Conservation (phyloP, 2,113 vertebrate genomes). For the Mesoclemmys tuberculata region DNA sequence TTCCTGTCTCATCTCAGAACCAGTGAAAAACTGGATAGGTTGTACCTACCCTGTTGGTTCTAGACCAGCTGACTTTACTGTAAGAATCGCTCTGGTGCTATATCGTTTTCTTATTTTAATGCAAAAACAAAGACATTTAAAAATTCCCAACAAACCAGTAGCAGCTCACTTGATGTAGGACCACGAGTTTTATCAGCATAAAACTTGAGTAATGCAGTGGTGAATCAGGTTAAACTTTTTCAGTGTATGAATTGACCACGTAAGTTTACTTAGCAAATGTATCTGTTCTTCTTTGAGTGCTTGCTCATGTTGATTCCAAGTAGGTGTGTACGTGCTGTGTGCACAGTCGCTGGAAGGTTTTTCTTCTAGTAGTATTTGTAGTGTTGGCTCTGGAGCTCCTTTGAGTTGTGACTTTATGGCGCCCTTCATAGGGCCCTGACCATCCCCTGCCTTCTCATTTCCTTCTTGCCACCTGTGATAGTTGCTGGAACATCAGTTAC, state of each 20-base stretch:
- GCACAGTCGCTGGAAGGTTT: too few species aligned
- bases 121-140: not conserved
- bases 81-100: not conserved
- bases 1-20: not conserved
- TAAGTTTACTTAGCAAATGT: not conserved
- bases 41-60: not conserved
- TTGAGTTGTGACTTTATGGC: too few species aligned
- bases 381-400: too few species aligned
- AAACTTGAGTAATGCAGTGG: not conserved
- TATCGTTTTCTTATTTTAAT: not conserved
- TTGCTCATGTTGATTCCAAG: too few species aligned
- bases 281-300: not conserved
- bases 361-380: too few species aligned
- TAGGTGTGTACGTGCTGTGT: too few species aligned
- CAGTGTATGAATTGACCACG: fast-evolving
- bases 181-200: not conserved
- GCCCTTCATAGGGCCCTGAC: too few species aligned
- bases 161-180: not conserved
- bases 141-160: not conserved
- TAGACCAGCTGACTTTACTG: not conserved
- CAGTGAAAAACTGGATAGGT: not conserved
- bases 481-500: too few species aligned
- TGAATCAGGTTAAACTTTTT: not conserved
- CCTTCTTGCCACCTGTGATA: too few species aligned
- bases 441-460: too few species aligned